Evolutionary conservation across 1,140 invertebrate genomes (phyloP).

Genomic region (Drosophila mayri): DNA sequence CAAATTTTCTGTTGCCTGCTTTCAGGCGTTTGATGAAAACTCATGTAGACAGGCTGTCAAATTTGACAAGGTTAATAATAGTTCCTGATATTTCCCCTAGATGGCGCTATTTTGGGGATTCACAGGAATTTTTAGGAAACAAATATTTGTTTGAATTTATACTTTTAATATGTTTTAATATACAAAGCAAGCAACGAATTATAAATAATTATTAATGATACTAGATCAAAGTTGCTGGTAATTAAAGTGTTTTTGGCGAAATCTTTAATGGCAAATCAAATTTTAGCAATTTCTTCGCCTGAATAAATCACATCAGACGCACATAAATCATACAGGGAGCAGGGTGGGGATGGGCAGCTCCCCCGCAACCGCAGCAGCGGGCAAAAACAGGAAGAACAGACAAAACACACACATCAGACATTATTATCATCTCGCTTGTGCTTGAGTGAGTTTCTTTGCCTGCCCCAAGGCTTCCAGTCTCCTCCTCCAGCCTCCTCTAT

Average conservation of each 20-base stretch:
- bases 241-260: slow-evolving; percentile 49
- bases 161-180: too few relatives aligned
- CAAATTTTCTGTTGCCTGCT: slow-evolving; percentile 11
- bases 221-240: not conserved
- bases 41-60: slow-evolving; percentile 12
- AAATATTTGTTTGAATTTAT: not conserved
- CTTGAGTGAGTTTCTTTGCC: slow-evolving; percentile 79
- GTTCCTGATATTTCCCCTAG: not conserved
- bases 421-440: slow-evolving; percentile 84
- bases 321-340: slow-evolving; percentile 77
- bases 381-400: slow-evolving; percentile 58
- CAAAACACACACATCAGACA: slow-evolving; percentile 82
- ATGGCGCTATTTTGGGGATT: not conserved
- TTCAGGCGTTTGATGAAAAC: slow-evolving; percentile 16
- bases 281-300: slow-evolving; percentile 77
- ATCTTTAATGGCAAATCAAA: slow-evolving; percentile 78
- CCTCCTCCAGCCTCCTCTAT: slow-evolving; percentile 4
- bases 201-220: not conserved
- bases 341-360: slow-evolving; percentile 46
- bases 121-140: not conserved
- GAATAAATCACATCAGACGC: slow-evolving; percentile 83
- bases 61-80: slow-evolving; percentile 6
- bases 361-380: slow-evolving; percentile 38
- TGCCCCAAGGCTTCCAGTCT: slow-evolving; percentile 47
- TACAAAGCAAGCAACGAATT: not conserved